Conservation (phyloP, 2,888 invertebrate species). For the Xestia c-nigrum region DNA sequence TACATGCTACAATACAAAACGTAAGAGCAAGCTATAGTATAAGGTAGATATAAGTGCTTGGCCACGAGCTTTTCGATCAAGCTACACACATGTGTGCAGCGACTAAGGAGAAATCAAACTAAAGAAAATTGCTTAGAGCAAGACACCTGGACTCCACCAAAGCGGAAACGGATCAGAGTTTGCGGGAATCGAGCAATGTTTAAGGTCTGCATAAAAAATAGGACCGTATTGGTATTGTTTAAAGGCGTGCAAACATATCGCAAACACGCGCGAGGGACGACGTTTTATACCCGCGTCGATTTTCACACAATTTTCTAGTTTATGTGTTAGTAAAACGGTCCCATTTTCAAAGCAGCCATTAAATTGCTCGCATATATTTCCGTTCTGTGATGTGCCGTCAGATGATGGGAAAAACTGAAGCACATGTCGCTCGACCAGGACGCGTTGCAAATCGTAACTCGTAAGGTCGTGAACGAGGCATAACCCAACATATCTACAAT, state of each 20-base stretch:
- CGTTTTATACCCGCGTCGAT: background rate
- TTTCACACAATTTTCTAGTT: background rate
- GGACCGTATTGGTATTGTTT: background rate
- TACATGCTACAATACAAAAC: constrained; percentile 14
- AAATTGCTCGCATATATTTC: background rate
- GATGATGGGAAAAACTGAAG: background rate
- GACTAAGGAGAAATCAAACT: background rate
- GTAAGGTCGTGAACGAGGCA: background rate
- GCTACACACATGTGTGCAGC: background rate
- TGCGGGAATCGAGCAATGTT: background rate
- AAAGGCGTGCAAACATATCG: background rate
- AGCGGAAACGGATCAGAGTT: background rate
- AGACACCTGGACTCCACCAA: background rate
- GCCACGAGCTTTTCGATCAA: background rate
- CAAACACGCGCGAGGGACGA: background rate
- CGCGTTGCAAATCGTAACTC: background rate
- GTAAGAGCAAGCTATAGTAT: constrained; percentile 23
- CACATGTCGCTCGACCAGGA: background rate
- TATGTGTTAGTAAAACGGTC: background rate
- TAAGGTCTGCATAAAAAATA: background rate
- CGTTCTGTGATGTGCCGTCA: background rate
- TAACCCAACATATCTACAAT: constrained; percentile 39
- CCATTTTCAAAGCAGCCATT: background rate
- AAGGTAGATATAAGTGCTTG: constrained; percentile 22
- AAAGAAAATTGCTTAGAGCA: background rate